Percentiles rank a stretch among this genome's conserved stretches.
Evolutionary conservation across 2,797 vertebrate species (phyloP).

Genomic region (Tapirus indicus): DNA sequence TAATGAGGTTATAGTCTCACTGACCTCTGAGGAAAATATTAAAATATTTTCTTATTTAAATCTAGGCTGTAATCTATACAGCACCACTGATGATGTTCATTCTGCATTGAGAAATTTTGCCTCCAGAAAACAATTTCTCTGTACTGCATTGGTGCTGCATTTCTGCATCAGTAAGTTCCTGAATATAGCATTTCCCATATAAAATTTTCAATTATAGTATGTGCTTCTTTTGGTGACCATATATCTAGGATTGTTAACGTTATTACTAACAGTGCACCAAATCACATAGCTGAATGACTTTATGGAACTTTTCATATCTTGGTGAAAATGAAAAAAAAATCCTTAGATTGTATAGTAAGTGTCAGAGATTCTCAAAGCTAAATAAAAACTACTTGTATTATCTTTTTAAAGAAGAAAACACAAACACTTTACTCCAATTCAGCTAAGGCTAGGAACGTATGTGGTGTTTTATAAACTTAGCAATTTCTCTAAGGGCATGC

Average conservation of each 20-base stretch:
- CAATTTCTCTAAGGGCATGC: background rate
- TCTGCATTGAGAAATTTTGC: background rate
- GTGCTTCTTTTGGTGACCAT: background rate
- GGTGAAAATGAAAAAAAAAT: background rate
- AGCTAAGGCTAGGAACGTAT: background rate
- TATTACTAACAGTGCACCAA: background rate
- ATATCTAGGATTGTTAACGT: background rate
- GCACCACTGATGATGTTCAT: background rate
- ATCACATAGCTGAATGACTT: background rate
- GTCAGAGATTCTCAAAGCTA: background rate
- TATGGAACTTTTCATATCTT: background rate
- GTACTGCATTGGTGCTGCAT: background rate
- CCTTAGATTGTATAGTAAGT: background rate
- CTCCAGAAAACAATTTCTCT: background rate
- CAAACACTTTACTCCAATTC: background rate
- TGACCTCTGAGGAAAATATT: background rate
- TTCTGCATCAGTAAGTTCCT: background rate
- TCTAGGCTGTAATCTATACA: background rate
- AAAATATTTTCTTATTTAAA: background rate
- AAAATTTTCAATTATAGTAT: background rate
- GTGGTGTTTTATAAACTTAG: background rate
- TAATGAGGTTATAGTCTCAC: background rate
- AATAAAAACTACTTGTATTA: background rate
- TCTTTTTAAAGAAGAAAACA: background rate
- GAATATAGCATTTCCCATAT: background rate